phyloP scores from a whole-genome alignment of 2,797 vertebrate genomes.

The Tokudaia muenninki region DNA sequence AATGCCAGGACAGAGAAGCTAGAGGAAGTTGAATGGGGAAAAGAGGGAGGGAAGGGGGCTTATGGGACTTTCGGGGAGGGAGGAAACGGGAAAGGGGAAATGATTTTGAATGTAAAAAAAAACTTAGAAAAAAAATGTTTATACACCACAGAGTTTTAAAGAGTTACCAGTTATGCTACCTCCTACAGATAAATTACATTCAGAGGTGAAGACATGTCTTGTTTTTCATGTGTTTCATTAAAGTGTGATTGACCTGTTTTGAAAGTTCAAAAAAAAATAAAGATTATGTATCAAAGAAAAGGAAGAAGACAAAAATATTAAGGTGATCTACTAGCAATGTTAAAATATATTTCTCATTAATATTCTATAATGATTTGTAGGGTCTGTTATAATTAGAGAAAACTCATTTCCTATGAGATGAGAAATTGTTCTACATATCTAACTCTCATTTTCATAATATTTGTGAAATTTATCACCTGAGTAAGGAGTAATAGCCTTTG shows the following conservation, averaged over 20 bases:
- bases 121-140: neutral
- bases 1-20: too few species aligned
- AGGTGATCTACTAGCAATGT: constrained; percentile 56
- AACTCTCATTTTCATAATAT: constrained; percentile 59
- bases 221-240: neutral
- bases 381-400: constrained; percentile 39
- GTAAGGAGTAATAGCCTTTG: neutral
- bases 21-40: too few species aligned
- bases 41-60: too few species aligned
- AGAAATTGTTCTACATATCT: constrained; percentile 14
- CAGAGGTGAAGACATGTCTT: neutral
- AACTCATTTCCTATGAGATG: constrained; percentile 67
- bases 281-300: too few species aligned
- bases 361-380: constrained; percentile 71
- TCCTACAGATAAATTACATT: neutral
- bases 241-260: neutral
- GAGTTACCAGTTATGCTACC: neutral
- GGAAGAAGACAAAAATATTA: neutral
- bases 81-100: too few species aligned
- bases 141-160: neutral
- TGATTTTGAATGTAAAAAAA: too few species aligned
- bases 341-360: constrained; percentile 73
- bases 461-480: constrained; percentile 62
- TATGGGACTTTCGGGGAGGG: too few species aligned
- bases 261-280: neutral